A percentile compares a stretch with the other conserved stretches of the same genome.
Evolutionary conservation across 2,888 invertebrate species (phyloP).

Genomic region (Drosophila formosana): DNA sequence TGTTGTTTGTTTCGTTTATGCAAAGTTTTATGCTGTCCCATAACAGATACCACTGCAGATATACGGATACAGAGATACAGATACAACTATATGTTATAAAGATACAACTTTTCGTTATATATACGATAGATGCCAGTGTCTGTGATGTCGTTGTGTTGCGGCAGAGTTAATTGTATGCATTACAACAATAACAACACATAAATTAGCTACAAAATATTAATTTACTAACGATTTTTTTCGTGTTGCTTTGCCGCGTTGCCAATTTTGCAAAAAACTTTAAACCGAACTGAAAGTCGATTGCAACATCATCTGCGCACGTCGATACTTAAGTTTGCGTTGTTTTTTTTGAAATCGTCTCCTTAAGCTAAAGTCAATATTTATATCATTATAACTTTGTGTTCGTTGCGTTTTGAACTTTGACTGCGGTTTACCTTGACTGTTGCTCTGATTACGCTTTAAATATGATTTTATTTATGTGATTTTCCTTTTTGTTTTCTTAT

Average conservation of each 20-base stretch:
- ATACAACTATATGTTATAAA: slow-evolving; percentile 28
- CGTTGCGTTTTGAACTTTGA: slow-evolving; percentile 9
- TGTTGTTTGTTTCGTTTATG: slow-evolving; percentile 63
- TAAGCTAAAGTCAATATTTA: slow-evolving; percentile 10
- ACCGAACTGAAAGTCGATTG: slow-evolving; percentile 65
- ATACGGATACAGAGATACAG: slow-evolving; percentile 20
- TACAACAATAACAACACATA: slow-evolving; percentile 62
- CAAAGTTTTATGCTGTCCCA: slow-evolving; percentile 61
- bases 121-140: no score
- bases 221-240: slow-evolving; percentile 54
- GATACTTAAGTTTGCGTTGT: neutral
- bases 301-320: slow-evolving; percentile 48
- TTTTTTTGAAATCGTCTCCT: slow-evolving; percentile 15
- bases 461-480: slow-evolving; percentile 21
- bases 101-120: neutral
- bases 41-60: slow-evolving; percentile 29
- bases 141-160: slow-evolving; percentile 36
- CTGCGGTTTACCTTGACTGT: slow-evolving; percentile 15
- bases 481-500: neutral
- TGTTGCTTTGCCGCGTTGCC: slow-evolving; percentile 43
- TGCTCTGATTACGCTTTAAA: slow-evolving; percentile 44
- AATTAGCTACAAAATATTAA: slow-evolving; percentile 74
- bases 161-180: slow-evolving; percentile 68
- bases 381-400: neutral
- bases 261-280: slow-evolving; percentile 52